phyloP scores from a whole-genome alignment of 2,797 vertebrate species.

The Arvicola amphibius region DNA sequence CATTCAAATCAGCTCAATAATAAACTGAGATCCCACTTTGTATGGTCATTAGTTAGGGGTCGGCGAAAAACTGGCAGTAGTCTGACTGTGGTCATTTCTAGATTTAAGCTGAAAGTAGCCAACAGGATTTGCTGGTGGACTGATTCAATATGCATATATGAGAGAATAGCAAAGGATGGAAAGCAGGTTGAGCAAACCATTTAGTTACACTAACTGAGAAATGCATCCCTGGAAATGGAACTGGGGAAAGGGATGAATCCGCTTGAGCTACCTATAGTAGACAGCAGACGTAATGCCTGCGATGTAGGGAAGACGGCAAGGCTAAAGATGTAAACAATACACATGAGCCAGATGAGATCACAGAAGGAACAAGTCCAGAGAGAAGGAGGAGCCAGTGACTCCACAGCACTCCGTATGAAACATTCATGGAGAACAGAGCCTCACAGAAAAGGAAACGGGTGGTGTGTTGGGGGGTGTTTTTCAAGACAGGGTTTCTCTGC shows the following conservation, averaged over 20 bases:
- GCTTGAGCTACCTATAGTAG: neutral
- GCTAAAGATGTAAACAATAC: neutral
- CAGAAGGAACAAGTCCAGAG: neutral
- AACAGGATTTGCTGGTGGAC: neutral
- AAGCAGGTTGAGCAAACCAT: neutral
- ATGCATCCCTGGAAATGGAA: neutral
- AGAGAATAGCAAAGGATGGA: neutral
- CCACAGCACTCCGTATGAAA: neutral
- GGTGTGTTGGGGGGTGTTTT: too few relatives aligned
- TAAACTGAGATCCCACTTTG: neutral
- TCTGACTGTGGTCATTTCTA: neutral
- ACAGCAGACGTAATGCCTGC: neutral
- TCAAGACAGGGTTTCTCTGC: neutral
- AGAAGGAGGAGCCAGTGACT: neutral
- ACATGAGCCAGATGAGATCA: neutral
- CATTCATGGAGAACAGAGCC: neutral
- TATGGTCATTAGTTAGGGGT: neutral
- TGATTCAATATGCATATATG: neutral
- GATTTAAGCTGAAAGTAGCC: neutral
- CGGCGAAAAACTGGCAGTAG: neutral
- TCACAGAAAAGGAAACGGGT: neutral
- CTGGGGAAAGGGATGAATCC: neutral
- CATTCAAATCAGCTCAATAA: slow-evolving; percentile 15
- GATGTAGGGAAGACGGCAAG: neutral
- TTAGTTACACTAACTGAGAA: neutral